These are phyloP conservation scores for Valencia hispanica DNA, from an alignment of 2,797 vertebrate species.

Conservation along the genomic window DNA sequence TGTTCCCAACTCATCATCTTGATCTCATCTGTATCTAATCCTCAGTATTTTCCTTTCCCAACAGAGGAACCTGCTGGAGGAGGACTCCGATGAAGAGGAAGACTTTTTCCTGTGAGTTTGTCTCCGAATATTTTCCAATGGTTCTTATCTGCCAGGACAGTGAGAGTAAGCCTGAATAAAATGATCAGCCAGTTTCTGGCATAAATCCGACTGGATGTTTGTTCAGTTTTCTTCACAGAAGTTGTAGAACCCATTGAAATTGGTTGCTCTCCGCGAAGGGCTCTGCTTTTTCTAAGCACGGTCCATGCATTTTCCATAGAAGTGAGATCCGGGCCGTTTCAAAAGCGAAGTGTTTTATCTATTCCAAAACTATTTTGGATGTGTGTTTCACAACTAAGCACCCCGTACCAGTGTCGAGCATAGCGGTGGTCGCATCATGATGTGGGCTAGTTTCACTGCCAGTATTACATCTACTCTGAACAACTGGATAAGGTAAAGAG, in stretches of 20 bases:
- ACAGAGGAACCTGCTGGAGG: constrained; percentile 96
- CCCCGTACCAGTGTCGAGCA: not conserved
- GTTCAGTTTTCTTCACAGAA: not conserved
- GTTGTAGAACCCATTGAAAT: not conserved
- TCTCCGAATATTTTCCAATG: not conserved
- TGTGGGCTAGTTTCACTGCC: not conserved
- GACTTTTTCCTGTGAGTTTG: constrained; percentile 97
- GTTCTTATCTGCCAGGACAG: not conserved
- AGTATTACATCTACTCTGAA: not conserved
- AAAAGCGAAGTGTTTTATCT: not conserved
- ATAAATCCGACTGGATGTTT: not conserved
- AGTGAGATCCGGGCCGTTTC: not conserved
- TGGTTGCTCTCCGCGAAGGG: not conserved
- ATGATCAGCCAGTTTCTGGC: not conserved
- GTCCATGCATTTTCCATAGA: not conserved
- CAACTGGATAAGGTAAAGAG: not conserved
- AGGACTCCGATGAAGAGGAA: constrained; percentile 98
- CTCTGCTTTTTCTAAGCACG: not conserved
- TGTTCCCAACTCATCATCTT: not conserved
- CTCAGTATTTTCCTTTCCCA: constrained; percentile 51
- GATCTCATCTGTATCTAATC: constrained; percentile 21
- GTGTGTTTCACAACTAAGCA: not conserved
- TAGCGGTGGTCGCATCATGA: not conserved
- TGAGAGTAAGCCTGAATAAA: not conserved
- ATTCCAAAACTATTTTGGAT: not conserved